phyloP scores from a whole-genome alignment of 1,140 invertebrate species.

The Polypedilum pembai region DNA sequence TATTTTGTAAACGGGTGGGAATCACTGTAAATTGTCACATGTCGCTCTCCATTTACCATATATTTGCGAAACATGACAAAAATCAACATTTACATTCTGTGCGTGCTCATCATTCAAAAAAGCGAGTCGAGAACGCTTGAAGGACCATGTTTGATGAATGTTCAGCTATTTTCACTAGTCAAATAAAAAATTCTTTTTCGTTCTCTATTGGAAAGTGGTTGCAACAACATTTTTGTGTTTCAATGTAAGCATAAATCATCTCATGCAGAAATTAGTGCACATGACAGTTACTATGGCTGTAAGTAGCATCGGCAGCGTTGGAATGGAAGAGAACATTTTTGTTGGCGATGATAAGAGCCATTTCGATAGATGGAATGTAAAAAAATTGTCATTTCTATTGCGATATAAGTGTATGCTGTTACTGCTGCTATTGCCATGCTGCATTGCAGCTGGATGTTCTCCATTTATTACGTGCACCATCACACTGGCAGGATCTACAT shows the following conservation, averaged over 20 bases:
- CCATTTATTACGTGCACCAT: conserved; percentile 59
- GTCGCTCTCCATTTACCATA: too few relatives aligned
- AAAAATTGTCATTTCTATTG: conserved; percentile 22
- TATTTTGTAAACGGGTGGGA: too few relatives aligned
- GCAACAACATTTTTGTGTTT: not conserved
- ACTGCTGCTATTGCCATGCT: conserved; percentile 50
- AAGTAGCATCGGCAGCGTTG: not conserved
- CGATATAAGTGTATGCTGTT: conserved; percentile 32
- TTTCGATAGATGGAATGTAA: conserved; percentile 26
- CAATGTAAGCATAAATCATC: conserved; percentile 16
- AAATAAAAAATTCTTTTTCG: not conserved
- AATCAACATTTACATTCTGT: too few relatives aligned
- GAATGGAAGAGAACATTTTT: conserved; percentile 16
- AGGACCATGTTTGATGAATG: too few relatives aligned
- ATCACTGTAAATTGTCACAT: too few relatives aligned
- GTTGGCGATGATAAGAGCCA: conserved; percentile 25
- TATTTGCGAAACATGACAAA: too few relatives aligned
- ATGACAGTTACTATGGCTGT: not conserved
- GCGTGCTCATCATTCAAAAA: too few relatives aligned
- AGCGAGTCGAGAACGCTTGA: too few relatives aligned
- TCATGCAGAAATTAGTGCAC: conserved; percentile 1
- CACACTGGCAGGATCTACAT: conserved; percentile 56
- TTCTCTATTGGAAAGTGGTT: not conserved
- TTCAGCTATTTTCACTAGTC: not conserved
- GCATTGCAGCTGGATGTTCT: conserved; percentile 67